Conservation (phyloP, 2,113 vertebrate genomes). For the Sapayoa aenigma region DNA sequence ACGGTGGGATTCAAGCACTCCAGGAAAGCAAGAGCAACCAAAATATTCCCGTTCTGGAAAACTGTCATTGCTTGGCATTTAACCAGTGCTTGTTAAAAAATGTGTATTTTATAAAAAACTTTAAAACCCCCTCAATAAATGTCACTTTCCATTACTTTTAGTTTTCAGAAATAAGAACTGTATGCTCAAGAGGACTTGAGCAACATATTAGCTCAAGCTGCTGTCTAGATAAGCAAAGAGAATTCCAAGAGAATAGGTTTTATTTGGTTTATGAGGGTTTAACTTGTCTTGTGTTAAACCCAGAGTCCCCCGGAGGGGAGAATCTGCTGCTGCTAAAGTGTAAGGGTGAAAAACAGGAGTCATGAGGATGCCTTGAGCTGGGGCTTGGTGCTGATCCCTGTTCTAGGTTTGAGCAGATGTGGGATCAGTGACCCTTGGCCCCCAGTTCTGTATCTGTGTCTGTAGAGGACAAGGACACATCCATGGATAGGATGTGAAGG, state of each 20-base stretch:
- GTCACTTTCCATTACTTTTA: not conserved
- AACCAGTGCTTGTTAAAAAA: not conserved
- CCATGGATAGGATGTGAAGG: not conserved
- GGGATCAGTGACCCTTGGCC: fast-evolving
- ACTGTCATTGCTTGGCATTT: not conserved
- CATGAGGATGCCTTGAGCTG: not conserved
- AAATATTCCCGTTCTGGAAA: not conserved
- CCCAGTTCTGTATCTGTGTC: not conserved
- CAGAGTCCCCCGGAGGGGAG: not conserved
- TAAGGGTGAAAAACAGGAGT: not conserved
- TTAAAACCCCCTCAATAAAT: not conserved
- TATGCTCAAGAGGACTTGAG: not conserved
- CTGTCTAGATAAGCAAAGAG: constrained; percentile 5
- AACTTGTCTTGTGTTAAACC: not conserved
- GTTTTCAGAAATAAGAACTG: not conserved
- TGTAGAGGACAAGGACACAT: not conserved
- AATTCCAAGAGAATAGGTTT: not conserved
- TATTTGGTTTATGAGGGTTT: not conserved
- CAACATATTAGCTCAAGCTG: not conserved
- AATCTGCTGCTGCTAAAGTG: not conserved
- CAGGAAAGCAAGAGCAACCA: not conserved
- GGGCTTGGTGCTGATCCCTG: not conserved
- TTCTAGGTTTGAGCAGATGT: not conserved
- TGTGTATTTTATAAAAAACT: not conserved
- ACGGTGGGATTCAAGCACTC: not conserved